These are phyloP conservation scores for Phenganax subtilis DNA, from an alignment of 92 coral and sea anemone species.

Conservation along the genomic window DNA sequence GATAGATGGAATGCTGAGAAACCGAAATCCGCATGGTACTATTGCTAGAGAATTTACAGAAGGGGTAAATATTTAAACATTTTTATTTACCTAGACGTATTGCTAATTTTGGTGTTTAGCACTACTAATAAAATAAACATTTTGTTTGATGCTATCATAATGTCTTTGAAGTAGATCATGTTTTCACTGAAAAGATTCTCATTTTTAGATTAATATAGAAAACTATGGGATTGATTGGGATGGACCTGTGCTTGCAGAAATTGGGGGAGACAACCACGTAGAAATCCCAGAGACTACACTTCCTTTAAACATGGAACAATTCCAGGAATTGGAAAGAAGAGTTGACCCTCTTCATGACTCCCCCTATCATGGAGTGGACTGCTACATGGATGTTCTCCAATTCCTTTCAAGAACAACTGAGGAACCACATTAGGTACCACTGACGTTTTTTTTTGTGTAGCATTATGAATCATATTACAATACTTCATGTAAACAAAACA, in stretches of 20 bases:
- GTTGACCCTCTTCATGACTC: neutral
- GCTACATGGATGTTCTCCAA: neutral
- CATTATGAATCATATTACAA: too few species aligned
- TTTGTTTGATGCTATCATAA: too few species aligned
- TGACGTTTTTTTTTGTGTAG: too few species aligned
- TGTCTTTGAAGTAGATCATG: too few species aligned
- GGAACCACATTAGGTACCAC: neutral
- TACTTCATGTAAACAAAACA: too few species aligned
- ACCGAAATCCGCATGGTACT: conserved; percentile 15
- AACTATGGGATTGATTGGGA: conserved; percentile 23
- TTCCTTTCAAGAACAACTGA: neutral
- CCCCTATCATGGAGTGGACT: conserved; percentile 11
- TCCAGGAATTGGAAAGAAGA: neutral
- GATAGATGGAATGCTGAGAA: conserved; percentile 3
- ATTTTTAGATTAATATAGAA: neutral
- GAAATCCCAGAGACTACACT: conserved; percentile 1
- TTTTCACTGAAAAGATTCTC: too few species aligned
- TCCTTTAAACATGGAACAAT: conserved; percentile 12
- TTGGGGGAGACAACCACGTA: conserved; percentile 12
- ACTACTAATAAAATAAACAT: too few species aligned
- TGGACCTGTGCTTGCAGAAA: conserved; percentile 2
- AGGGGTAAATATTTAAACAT: neutral
- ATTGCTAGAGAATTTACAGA: conserved; percentile 4
- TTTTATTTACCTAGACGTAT: too few species aligned
- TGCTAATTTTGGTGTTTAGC: too few species aligned